Evolutionary conservation across 2,113 vertebrate species (phyloP), one percentile per base, ranked within the genome.

Genomic region (Tragulus kanchil): DNA sequence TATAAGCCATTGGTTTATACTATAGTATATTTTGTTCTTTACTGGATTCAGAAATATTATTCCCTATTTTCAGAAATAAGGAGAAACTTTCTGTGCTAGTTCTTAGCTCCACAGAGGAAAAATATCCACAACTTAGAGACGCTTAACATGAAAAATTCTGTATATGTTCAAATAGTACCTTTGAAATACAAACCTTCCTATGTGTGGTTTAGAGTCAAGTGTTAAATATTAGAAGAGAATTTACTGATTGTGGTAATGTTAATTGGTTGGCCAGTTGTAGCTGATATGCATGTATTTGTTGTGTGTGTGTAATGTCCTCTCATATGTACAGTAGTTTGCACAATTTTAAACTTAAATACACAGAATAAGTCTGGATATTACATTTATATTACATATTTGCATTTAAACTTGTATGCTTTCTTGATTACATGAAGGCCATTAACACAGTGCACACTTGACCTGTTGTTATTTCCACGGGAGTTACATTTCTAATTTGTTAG

Each of bases 11-110:
- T 94, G 42, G 36, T 91, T 92, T 94, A 58, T n/a, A 45, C 28
- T 45, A 1, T 67, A 73, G 28, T 65, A 56, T 54, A 19, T 25
- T 83, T 86, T 86, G 5, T 90, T 64, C 23, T 93, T 94, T 78
- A 81, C n/a, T 97, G 75, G 31, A 94, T 93, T 94, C 25, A 84
- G 65, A 48, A 94, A 69, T 92, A 45, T 52, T 77, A 26, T 90
- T 90, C 50, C 21, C 90, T 67, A 58, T 23, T 87, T 97, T 77
- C 91, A 23, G 17, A 95, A 85, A 78, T 3, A 52, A 77, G 36
- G 61, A 91, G 61, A 96, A 23, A 94, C 9, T 61, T 85, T 86
- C 58, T 56, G 10, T 58, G 54, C 85, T 85, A 77, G 19, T 48
- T 94, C 64, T 94, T 62, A 77, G 23, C n/a, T 11, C 10, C 92